Percentiles rank a stretch among this genome's conserved stretches.
Conservation (phyloP, 2,113 vertebrate genomes). For the Urocitellus parryii region DNA sequence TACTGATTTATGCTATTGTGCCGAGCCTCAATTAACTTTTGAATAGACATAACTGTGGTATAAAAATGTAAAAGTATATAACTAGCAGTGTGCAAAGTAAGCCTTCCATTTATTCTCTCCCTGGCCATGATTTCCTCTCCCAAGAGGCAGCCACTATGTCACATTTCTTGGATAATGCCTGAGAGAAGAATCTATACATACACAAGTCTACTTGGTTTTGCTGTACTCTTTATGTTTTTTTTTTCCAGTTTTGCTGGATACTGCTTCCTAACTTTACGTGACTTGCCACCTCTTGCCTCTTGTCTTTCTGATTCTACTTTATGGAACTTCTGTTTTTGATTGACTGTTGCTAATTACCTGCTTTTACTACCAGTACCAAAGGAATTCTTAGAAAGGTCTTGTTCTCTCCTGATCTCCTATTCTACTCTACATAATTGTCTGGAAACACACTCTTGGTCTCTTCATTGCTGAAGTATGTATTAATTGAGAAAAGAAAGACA, state of each 20-base stretch:
- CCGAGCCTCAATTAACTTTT: not conserved
- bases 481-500: conserved; percentile 3
- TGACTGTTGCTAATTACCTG: not conserved
- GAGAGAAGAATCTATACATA: not conserved
- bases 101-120: not conserved
- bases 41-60: not conserved
- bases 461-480: not conserved
- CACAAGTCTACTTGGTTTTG: not conserved
- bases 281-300: not conserved
- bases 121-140: not conserved
- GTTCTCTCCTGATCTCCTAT: not conserved
- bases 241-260: not conserved
- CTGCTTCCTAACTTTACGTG: not conserved
- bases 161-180: not conserved
- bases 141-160: not conserved
- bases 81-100: not conserved
- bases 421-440: not conserved
- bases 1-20: not conserved
- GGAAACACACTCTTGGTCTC: not conserved
- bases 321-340: conserved; percentile 9
- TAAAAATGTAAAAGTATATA: not conserved
- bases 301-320: conserved; percentile 22
- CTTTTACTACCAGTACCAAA: not conserved
- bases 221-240: not conserved
- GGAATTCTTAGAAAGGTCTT: not conserved